These are phyloP conservation scores for Trematocara macrostoma DNA, from an alignment of 2,113 vertebrate species.

Conservation along the genomic window DNA sequence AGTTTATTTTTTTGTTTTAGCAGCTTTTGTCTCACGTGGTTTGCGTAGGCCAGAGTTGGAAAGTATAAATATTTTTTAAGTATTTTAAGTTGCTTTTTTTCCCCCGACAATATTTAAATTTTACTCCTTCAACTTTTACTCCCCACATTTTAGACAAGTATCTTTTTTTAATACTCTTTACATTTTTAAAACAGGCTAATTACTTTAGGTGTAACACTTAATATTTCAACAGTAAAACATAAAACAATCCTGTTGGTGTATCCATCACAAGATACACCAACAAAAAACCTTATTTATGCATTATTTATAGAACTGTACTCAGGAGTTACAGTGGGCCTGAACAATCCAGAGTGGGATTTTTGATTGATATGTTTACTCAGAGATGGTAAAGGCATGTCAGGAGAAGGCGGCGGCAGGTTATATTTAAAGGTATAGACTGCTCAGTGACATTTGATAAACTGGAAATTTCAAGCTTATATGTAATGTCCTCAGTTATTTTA, in stretches of 20 bases:
- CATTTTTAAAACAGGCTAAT: neutral
- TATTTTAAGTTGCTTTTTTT: accelerated
- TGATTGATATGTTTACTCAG: neutral
- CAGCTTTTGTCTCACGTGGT: neutral
- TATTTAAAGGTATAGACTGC: neutral
- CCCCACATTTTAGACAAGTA: neutral
- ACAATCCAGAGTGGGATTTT: neutral
- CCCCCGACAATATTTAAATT: accelerated
- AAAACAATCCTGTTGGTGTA: neutral
- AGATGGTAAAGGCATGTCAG: neutral
- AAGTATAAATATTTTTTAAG: accelerated
- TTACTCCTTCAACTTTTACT: neutral
- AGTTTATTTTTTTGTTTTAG: neutral
- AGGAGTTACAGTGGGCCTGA: neutral
- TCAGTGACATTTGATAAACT: neutral
- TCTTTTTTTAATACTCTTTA: neutral
- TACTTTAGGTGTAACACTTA: neutral
- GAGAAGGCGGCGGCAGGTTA: neutral
- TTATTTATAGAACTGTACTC: neutral
- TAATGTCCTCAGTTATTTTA: accelerated
- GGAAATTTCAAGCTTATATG: neutral
- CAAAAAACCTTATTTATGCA: neutral
- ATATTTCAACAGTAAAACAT: accelerated
- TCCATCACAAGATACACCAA: neutral
- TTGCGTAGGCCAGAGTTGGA: accelerated